phyloP scores from a whole-genome alignment of 2,888 invertebrate genomes.

The Didymodactylos carnosus region DNA sequence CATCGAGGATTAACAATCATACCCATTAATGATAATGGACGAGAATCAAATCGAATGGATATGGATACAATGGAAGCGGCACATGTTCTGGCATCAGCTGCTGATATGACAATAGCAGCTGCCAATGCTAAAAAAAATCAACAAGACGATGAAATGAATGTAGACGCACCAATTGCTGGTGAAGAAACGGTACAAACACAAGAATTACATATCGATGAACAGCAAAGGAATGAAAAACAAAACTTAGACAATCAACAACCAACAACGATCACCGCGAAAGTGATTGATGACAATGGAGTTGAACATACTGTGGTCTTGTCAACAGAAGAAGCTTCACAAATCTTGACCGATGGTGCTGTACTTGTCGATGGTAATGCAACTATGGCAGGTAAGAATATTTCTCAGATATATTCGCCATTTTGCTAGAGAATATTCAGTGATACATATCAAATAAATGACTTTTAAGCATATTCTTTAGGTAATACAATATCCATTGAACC shows the following conservation, averaged over 20 bases:
- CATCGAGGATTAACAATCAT: neutral
- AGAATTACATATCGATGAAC: too few species aligned
- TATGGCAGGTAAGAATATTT: too few species aligned
- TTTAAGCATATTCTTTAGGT: too few species aligned
- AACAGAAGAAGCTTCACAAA: neutral
- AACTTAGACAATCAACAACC: neutral
- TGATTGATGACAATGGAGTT: neutral
- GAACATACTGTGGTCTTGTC: neutral
- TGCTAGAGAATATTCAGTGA: too few species aligned
- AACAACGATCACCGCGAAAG: neutral
- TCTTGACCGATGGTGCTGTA: neutral
- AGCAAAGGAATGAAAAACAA: neutral
- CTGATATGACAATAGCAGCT: neutral
- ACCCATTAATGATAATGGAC: neutral
- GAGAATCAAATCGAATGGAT: too few species aligned
- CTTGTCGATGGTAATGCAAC: neutral
- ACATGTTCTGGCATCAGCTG: neutral
- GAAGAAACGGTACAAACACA: neutral
- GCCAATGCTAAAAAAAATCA: neutral
- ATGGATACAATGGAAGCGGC: neutral
- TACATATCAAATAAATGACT: too few species aligned
- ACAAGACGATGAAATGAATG: neutral
- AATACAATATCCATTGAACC: neutral
- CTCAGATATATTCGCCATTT: too few species aligned
- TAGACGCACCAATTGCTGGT: neutral